Percentiles rank a stretch among this genome's conserved stretches.
phyloP scores from a whole-genome alignment of 2,888 invertebrate genomes.

The Pasiphila rectangulata region DNA sequence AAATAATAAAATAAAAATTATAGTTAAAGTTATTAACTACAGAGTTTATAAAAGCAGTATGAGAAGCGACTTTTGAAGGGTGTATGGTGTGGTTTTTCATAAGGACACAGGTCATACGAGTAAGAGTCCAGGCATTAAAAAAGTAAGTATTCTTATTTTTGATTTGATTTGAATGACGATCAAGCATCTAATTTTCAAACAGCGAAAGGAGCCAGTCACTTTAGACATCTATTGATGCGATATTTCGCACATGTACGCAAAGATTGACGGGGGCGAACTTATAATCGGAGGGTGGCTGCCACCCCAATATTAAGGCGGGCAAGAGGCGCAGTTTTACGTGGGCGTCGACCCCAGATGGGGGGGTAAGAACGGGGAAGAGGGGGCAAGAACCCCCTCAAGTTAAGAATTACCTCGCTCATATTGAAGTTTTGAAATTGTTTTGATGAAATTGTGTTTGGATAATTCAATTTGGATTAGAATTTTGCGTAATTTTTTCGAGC shows the following conservation, averaged over 20 bases:
- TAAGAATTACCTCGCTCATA: constrained; percentile 18
- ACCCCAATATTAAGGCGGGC: constrained; percentile 47
- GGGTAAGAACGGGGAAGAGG: constrained; percentile 30
- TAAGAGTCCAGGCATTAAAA: too few species aligned
- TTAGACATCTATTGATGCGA: background rate
- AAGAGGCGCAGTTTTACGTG: constrained; percentile 38
- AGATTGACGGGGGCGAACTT: constrained; percentile 48
- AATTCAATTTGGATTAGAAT: background rate
- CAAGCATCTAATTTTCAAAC: too few species aligned
- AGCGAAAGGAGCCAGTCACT: background rate
- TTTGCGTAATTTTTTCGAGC: background rate
- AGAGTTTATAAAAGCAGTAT: too few species aligned
- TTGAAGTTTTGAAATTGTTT: constrained; percentile 14
- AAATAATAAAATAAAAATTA: too few species aligned
- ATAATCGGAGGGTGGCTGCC: constrained; percentile 46
- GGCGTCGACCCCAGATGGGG: constrained; percentile 36
- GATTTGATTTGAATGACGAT: too few species aligned
- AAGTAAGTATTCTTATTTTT: too few species aligned
- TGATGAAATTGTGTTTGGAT: constrained; percentile 1
- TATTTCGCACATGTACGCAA: constrained; percentile 26
- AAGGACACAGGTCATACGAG: too few species aligned
- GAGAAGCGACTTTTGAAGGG: too few species aligned
- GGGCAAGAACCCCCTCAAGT: constrained; percentile 34
- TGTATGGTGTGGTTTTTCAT: too few species aligned
- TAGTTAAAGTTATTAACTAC: too few species aligned